Conservation (phyloP, 2,113 vertebrate genomes). For the Rhadina sibilatrix region DNA sequence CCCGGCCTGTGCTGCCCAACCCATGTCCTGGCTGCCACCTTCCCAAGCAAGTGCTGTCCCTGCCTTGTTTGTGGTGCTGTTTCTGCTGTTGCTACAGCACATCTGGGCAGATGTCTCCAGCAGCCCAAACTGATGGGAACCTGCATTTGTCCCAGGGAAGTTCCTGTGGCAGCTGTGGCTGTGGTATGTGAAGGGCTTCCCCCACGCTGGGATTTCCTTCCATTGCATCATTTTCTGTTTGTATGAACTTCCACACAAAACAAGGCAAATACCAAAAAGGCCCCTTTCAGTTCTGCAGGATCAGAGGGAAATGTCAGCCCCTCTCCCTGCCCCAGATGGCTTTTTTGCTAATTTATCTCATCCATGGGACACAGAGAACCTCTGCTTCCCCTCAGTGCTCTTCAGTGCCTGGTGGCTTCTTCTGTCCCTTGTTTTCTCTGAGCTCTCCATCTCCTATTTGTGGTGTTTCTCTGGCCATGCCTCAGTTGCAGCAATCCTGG, state of each 20-base stretch:
- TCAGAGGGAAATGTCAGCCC: background rate
- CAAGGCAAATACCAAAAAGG: background rate
- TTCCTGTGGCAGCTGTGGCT: background rate
- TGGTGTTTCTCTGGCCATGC: background rate
- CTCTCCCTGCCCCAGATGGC: rapidly evolving
- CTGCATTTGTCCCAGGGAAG: background rate
- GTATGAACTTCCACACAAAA: background rate
- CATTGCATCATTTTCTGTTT: background rate
- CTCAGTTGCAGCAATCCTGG: background rate
- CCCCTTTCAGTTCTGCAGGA: background rate
- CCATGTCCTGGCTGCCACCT: rapidly evolving
- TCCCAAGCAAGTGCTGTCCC: rapidly evolving
- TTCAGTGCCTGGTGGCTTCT: background rate
- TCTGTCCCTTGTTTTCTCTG: background rate
- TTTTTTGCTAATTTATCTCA: background rate
- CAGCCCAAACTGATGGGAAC: background rate
- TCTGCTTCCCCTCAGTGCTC: background rate
- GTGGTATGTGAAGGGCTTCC: background rate
- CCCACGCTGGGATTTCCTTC: background rate
- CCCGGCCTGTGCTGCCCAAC: background rate
- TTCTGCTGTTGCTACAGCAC: background rate
- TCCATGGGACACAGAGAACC: background rate
- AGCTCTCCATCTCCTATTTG: background rate
- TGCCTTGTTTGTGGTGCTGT: rapidly evolving
- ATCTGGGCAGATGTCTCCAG: background rate